These are phyloP conservation scores for Pharmacophagus antenor DNA, from an alignment of 2,888 invertebrate genomes.

Conservation along the genomic window DNA sequence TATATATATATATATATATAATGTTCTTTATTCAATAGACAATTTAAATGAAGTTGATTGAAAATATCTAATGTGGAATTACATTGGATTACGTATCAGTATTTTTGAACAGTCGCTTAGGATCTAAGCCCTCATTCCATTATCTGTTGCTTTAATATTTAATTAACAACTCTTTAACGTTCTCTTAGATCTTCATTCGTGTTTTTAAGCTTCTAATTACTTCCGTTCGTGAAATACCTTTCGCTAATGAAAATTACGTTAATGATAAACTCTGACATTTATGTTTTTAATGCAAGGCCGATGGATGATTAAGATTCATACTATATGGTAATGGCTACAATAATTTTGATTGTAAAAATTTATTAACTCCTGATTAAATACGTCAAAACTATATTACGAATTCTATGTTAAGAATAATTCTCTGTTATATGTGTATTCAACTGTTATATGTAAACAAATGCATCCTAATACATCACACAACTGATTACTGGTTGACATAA, in stretches of 20 bases:
- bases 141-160: slow-evolving; percentile 22
- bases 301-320: neutral
- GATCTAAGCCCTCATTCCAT: slow-evolving; percentile 13
- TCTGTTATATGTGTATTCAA: no score
- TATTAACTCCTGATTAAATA: no score
- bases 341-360: neutral
- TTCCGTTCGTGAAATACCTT: neutral
- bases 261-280: neutral
- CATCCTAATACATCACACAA: no score
- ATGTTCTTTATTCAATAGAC: no score
- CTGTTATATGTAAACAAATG: no score
- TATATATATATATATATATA: no score
- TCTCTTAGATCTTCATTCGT: slow-evolving; percentile 2
- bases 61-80: no score
- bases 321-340: neutral
- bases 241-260: neutral
- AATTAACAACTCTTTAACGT: slow-evolving; percentile 11
- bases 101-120: neutral
- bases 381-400: no score
- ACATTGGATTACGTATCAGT: neutral
- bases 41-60: no score
- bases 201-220: neutral
- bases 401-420: no score
- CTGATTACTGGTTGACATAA: no score
- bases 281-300: neutral